Evolutionary conservation across 2,797 vertebrate species (phyloP), one percentile per base, ranked within the genome.

Genomic region (Poecilia velifera): DNA sequence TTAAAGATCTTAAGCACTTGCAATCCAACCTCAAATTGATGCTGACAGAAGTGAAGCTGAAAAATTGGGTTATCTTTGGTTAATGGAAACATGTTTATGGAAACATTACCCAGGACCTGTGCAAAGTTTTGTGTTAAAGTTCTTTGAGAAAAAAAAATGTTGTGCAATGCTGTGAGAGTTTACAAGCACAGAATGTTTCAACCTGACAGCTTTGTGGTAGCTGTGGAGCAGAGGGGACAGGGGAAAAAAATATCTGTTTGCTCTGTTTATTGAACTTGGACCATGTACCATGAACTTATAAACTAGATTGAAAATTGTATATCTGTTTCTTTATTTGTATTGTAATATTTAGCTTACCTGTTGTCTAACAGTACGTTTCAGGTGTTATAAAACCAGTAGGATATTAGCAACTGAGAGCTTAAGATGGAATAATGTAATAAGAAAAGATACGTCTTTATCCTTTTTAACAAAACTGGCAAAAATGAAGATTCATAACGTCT

Each of bases 141-240:
- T 57, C 59, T 82, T 68, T 45, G 14, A 73, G 31, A n/a, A 73
- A 55, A 84, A 84, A 31, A 34, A 43, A 70, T 47, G 72, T 84
- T 87, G 68, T 51, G 45, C 41, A 82, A 82, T n/a, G 28, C 14
- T 46, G 8, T 1, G 4, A 57, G 45, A 68, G 73, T 80, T 84
- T 78, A 85, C 80, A 53, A 86, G 72, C 16, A 59, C 12, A 0
- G 0, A 72, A 51, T 22, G 46, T 39, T 8, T 68, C 34, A 47
- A 4, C 5, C 36, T 51, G 39, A 4, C 2, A 55, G 76, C 72
- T 25, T 22, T 2, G n/a, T 74, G 79, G 53, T 75, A 74, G 22
- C 46, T 13, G 9, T 36, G 39, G 12, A 14, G 13, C 57, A 71
- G 72, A 46, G 16, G 8, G 28, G 13, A 71, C 77, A 70, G 28